These are phyloP conservation scores for Oxyura jamaicensis DNA, from an alignment of 2,113 vertebrate genomes.

Conservation along the genomic window DNA sequence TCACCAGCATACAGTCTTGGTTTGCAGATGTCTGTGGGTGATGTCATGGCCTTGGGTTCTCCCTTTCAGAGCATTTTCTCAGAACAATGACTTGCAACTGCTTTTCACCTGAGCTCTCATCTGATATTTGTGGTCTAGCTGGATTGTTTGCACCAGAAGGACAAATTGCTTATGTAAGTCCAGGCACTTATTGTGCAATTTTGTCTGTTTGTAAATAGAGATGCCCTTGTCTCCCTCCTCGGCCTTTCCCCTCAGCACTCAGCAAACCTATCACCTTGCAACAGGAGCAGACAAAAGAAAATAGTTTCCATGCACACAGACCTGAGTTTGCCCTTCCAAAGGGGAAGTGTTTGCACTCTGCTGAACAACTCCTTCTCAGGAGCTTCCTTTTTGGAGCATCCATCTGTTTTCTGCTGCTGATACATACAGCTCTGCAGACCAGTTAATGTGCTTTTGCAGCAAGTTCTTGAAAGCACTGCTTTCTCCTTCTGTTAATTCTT, in stretches of 20 bases:
- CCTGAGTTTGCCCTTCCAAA: background rate
- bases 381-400: background rate
- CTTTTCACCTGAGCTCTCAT: constrained; percentile 40
- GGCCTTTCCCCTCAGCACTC: background rate
- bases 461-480: background rate
- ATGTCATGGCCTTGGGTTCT: constrained; percentile 12
- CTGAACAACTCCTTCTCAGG: background rate
- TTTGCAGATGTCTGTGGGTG: background rate
- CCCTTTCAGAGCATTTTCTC: background rate
- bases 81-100: constrained; percentile 4
- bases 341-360: no score
- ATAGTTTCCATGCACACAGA: background rate
- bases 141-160: constrained; percentile 22
- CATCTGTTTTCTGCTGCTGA: background rate
- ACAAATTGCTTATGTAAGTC: constrained; percentile 18
- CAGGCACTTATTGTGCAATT: background rate
- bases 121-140: background rate
- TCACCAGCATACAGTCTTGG: background rate
- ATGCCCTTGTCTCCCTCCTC: constrained; percentile 17
- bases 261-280: background rate
- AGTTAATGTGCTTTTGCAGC: background rate
- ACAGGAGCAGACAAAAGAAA: background rate
- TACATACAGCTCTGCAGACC: background rate
- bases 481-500: background rate
- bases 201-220: constrained; percentile 3